Conservation (phyloP, 2,113 vertebrate species). For the Pelvicachromis taeniatus region DNA sequence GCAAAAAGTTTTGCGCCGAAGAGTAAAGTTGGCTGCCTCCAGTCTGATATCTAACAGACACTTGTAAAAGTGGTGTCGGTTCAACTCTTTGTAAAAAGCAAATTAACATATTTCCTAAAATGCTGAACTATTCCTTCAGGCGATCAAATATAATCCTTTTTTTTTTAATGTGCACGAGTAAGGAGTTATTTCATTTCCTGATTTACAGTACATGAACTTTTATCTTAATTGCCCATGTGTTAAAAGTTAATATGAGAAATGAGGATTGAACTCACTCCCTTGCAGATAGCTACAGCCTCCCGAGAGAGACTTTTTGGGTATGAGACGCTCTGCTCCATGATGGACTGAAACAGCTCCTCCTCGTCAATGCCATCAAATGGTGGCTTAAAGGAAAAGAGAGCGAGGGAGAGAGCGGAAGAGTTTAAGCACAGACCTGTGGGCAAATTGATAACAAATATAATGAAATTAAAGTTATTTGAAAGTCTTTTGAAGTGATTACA, state of each 20-base stretch:
- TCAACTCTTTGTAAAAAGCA: not conserved
- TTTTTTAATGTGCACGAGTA: not conserved
- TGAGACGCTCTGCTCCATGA: conserved; percentile 86
- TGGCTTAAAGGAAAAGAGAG: conserved; percentile 64
- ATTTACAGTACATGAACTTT: not conserved
- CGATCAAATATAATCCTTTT: not conserved
- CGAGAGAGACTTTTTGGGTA: conserved; percentile 87
- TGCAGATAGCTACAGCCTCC: conserved; percentile 88
- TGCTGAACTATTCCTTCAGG: not conserved
- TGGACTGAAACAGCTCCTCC: conserved; percentile 89
- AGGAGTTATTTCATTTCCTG: not conserved
- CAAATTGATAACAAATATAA: not conserved
- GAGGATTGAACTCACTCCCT: conserved; percentile 76
- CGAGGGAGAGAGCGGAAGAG: not conserved
- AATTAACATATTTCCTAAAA: not conserved
- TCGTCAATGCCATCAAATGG: conserved; percentile 89
- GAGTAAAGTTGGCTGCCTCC: not conserved
- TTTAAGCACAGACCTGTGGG: not conserved
- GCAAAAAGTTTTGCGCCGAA: not conserved
- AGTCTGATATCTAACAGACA: not conserved
- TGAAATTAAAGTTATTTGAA: conserved; percentile 6
- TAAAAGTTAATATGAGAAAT: not conserved
- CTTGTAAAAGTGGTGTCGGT: not conserved
- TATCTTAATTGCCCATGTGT: not conserved
- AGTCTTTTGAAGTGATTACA: conserved; percentile 25